These are phyloP conservation scores for Anabas testudineus DNA, from an alignment of 2,797 vertebrate genomes.

Conservation along the genomic window DNA sequence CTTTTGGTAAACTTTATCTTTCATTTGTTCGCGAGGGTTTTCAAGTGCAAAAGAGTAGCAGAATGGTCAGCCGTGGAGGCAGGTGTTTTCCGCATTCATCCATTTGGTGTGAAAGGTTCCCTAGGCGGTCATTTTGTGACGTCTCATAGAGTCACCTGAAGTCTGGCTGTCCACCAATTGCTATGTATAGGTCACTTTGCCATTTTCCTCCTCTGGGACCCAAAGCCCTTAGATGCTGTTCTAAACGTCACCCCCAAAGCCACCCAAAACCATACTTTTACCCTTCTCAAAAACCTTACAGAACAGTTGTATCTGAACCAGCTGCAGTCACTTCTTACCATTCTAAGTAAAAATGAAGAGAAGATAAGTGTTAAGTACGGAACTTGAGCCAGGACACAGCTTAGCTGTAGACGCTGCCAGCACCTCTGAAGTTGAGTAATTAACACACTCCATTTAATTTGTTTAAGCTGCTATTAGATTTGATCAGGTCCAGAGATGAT, in stretches of 20 bases:
- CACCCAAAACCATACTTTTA: neutral
- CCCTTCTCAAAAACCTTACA: neutral
- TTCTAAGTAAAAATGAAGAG: too few species aligned
- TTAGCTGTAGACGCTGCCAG: neutral
- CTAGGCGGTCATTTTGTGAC: slow-evolving; percentile 30
- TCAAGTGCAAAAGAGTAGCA: neutral
- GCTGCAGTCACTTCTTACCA: neutral
- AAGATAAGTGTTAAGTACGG: neutral
- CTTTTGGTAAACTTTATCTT: neutral
- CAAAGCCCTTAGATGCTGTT: neutral
- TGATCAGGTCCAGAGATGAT: too few species aligned
- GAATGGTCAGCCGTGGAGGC: neutral
- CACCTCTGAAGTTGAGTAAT: too few species aligned
- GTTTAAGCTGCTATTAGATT: too few species aligned
- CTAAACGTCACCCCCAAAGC: slow-evolving; percentile 21
- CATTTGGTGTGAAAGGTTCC: slow-evolving; percentile 41
- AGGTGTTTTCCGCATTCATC: slow-evolving; percentile 25
- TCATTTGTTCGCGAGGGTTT: neutral
- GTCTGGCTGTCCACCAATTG: slow-evolving; percentile 22
- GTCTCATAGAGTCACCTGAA: slow-evolving; percentile 27
- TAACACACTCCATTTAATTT: too few species aligned
- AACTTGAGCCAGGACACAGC: neutral
- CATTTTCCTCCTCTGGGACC: slow-evolving; percentile 8
- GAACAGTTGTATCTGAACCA: neutral
- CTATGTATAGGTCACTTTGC: slow-evolving; percentile 22